Conservation (phyloP, 2,113 vertebrate genomes). For the Montifringilla adamsi region DNA sequence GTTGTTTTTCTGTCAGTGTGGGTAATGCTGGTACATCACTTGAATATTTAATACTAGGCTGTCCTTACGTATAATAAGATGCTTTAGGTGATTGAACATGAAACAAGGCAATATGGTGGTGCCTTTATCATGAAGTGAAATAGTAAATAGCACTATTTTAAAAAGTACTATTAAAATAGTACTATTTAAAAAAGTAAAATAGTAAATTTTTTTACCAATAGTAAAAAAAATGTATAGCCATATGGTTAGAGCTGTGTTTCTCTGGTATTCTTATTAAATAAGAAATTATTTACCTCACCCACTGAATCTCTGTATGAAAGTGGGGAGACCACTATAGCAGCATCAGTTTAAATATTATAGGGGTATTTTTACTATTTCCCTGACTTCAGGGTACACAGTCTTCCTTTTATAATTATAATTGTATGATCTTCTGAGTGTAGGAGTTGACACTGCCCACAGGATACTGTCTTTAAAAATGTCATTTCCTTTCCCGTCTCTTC, state of each 20-base stretch:
- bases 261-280: neutral
- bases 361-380: neutral
- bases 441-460: neutral
- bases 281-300: neutral
- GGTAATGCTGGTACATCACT: neutral
- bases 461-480: neutral
- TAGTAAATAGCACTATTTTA: no score
- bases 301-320: neutral
- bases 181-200: no score
- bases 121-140: neutral
- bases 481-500: conserved; percentile 36
- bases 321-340: neutral
- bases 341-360: neutral
- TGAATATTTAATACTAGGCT: neutral
- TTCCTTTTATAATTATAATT: conserved; percentile 25
- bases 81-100: neutral
- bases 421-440: neutral
- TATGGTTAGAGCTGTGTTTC: neutral
- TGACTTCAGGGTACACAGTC: neutral
- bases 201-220: neutral
- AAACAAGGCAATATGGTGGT: neutral
- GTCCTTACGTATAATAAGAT: neutral
- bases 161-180: no score
- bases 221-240: neutral
- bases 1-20: neutral